These are phyloP conservation scores for Taurulus bubalis DNA, from an alignment of 2,113 vertebrate species.

Conservation along the genomic window DNA sequence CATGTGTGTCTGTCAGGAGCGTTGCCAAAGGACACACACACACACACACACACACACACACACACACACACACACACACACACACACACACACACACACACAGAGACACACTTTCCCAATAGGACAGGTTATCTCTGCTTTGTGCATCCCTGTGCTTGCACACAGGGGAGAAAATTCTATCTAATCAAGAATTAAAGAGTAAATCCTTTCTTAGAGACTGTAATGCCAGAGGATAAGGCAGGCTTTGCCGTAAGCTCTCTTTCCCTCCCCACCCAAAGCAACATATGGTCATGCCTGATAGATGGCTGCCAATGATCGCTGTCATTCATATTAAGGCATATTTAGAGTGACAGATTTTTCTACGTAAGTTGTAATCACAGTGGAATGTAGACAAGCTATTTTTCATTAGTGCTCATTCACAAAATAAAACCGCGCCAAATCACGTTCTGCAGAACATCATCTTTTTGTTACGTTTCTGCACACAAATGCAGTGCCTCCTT, in stretches of 20 bases:
- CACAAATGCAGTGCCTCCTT: conserved; percentile 32
- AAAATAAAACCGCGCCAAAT: conserved; percentile 40
- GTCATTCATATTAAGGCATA: conserved; percentile 76
- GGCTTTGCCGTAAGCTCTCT: conserved; percentile 83
- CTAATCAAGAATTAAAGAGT: conserved; percentile 87
- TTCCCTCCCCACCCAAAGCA: conserved; percentile 75
- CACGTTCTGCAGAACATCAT: not conserved
- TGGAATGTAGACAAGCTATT: conserved; percentile 1
- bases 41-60: conserved; percentile 24
- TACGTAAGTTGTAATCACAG: conserved; percentile 53
- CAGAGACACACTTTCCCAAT: conserved; percentile 29
- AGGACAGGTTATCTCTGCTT: conserved; percentile 71
- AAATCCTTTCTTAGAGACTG: conserved; percentile 87
- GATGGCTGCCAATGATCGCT: conserved; percentile 72
- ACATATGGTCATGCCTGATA: conserved; percentile 83
- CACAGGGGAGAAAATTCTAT: conserved; percentile 81
- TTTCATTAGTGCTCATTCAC: conserved; percentile 31
- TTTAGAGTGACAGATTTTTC: conserved; percentile 62
- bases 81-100: conserved; percentile 17
- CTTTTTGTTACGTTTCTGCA: conserved; percentile 7
- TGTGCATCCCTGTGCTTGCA: conserved; percentile 69
- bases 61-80: conserved; percentile 24
- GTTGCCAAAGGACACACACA: conserved; percentile 33
- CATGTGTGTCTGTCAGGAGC: conserved; percentile 22
- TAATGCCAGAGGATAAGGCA: conserved; percentile 86